Evolutionary conservation across 1,140 invertebrate species (phyloP).

Genomic region (Lordiphosa mommai): DNA sequence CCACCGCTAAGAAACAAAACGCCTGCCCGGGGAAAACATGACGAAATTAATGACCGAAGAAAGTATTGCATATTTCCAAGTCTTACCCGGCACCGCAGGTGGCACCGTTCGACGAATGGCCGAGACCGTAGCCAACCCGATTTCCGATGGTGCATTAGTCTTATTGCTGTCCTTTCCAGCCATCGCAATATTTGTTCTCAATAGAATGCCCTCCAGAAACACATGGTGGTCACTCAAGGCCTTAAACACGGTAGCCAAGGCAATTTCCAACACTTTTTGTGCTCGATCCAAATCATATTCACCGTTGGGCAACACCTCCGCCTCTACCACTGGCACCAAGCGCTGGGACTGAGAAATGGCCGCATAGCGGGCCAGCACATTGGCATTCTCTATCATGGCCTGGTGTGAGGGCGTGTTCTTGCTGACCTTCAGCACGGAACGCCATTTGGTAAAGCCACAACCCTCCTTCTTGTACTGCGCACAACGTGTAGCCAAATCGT

Average conservation of each 20-base stretch:
- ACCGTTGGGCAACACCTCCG: slow-evolving; percentile 92
- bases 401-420: slow-evolving; percentile 93
- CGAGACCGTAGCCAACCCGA: slow-evolving; percentile 91
- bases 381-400: slow-evolving; percentile 95
- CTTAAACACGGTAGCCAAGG: slow-evolving; percentile 97
- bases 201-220: slow-evolving; percentile 96
- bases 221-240: slow-evolving; percentile 97
- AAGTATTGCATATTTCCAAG: too few species aligned
- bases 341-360: slow-evolving; percentile 97
- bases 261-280: slow-evolving; percentile 95
- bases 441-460: slow-evolving; percentile 99
- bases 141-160: slow-evolving; percentile 87
- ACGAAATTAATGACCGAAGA: not conserved
- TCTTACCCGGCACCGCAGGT: slow-evolving; percentile 91
- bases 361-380: slow-evolving; percentile 97
- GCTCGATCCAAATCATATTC: slow-evolving; percentile 94
- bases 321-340: slow-evolving; percentile 98
- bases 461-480: slow-evolving; percentile 99
- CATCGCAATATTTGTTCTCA: slow-evolving; percentile 98
- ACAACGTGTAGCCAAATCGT: slow-evolving; percentile 95
- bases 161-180: slow-evolving; percentile 89
- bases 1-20: slow-evolving; percentile 97
- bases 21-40: slow-evolving; percentile 80
- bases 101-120: slow-evolving; percentile 94
- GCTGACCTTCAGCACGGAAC: slow-evolving; percentile 97